These are phyloP conservation scores for Abrostola tripartita DNA, from an alignment of 2,888 invertebrate species.

Conservation along the genomic window DNA sequence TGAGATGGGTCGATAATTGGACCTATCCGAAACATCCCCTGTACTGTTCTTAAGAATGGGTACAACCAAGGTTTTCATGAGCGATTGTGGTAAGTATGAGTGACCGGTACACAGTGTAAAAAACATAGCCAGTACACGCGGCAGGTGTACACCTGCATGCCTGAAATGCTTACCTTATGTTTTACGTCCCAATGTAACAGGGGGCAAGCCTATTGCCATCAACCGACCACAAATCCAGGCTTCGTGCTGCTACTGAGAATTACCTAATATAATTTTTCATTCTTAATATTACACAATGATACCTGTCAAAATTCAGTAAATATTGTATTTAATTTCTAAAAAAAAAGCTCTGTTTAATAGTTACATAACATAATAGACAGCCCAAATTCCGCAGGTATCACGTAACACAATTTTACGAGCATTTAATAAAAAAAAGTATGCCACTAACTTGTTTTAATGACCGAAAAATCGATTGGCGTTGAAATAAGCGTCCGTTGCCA, in stretches of 20 bases:
- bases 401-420: constrained; percentile 44
- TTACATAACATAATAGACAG: constrained; percentile 24
- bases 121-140: background rate
- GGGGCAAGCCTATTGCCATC: too few species aligned
- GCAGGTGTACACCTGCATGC: too few species aligned
- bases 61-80: background rate
- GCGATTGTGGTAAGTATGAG: too few species aligned
- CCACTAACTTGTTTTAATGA: constrained; percentile 51
- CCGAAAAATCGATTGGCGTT: constrained; percentile 57
- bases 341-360: constrained; percentile 2
- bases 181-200: too few species aligned
- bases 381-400: constrained; percentile 31
- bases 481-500: constrained; percentile 66
- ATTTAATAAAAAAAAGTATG: constrained; percentile 49
- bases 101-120: background rate
- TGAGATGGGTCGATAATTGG: background rate
- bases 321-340: background rate
- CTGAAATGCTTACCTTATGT: background rate
- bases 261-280: too few species aligned
- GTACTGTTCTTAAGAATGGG: background rate
- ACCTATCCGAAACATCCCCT: background rate
- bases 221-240: too few species aligned
- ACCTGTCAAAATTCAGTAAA: too few species aligned
- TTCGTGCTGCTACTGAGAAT: too few species aligned
- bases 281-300: too few species aligned